Evolutionary conservation across 2,888 invertebrate species (phyloP).

Genomic region (Charanyca ferruginea): DNA sequence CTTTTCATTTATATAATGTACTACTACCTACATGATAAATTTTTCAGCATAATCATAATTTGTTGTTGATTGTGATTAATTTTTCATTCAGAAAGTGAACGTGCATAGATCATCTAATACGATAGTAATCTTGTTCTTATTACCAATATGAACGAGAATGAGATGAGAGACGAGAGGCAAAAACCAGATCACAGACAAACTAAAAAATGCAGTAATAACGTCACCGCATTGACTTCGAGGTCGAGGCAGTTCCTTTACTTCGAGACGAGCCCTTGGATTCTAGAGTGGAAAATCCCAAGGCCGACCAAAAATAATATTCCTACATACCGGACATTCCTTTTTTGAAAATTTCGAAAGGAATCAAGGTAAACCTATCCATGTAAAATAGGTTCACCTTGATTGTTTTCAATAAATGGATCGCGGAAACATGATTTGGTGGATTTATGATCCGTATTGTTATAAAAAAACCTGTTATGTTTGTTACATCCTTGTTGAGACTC

Average conservation of each 20-base stretch:
- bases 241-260: not conserved
- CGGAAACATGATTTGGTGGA: constrained; percentile 21
- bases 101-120: not conserved
- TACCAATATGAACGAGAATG: too few relatives aligned
- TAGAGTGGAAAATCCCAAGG: constrained; percentile 22
- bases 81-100: constrained; percentile 11
- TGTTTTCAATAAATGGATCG: constrained; percentile 9
- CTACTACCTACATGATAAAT: not conserved
- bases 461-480: constrained; percentile 23
- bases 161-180: not conserved
- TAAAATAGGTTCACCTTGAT: constrained; percentile 8
- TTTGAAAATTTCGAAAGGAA: not conserved
- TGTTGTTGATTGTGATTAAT: too few relatives aligned
- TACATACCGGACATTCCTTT: not conserved
- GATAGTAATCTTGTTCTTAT: not conserved
- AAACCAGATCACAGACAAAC: constrained; percentile 20
- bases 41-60: constrained; percentile 6
- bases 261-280: constrained; percentile 12
- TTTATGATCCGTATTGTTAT: constrained; percentile 10
- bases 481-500: constrained; percentile 5
- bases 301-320: not conserved
- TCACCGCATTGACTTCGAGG: constrained; percentile 7
- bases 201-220: not conserved
- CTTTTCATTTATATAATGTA: constrained; percentile 6
- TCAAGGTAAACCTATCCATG: not conserved